Conservation (phyloP, 2,797 vertebrate genomes). For the Onychomys torridus region DNA sequence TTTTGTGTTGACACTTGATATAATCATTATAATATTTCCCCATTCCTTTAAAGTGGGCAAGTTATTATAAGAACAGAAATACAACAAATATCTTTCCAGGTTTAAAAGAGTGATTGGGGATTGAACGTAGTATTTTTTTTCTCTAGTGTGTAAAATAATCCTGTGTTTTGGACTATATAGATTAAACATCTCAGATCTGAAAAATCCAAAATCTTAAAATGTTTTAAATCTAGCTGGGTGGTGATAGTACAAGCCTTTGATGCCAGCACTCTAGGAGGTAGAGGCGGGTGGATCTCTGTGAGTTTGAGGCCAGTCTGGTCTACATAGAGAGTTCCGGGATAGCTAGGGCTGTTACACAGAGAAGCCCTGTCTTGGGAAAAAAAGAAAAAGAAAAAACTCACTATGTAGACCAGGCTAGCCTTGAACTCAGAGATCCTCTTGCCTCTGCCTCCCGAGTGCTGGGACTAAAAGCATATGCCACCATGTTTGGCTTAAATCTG, state of each 20-base stretch:
- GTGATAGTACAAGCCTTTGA: too few relatives aligned
- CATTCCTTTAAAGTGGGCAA: conserved; percentile 1
- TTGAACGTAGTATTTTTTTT: background rate
- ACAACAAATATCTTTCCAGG: background rate
- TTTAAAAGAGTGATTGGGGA: background rate
- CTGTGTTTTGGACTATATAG: background rate
- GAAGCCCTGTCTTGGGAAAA: too few relatives aligned
- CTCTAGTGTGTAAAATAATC: background rate
- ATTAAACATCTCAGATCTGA: background rate
- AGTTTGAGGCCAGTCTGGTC: too few relatives aligned
- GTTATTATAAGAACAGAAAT: conserved; percentile 14
- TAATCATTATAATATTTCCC: background rate
- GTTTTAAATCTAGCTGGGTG: background rate
- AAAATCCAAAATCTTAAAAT: background rate
- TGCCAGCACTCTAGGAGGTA: too few relatives aligned
- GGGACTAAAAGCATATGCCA: background rate
- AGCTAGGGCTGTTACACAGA: too few relatives aligned
- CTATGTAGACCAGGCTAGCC: background rate
- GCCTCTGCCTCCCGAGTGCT: background rate
- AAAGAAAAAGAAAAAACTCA: too few relatives aligned
- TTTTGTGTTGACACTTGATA: background rate
- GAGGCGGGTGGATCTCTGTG: too few relatives aligned
- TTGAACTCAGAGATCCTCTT: background rate
- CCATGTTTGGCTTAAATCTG: too few relatives aligned
- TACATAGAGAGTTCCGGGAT: too few relatives aligned